Evolutionary conservation across 2,888 invertebrate species (phyloP).

Genomic region (Theretra japonica): DNA sequence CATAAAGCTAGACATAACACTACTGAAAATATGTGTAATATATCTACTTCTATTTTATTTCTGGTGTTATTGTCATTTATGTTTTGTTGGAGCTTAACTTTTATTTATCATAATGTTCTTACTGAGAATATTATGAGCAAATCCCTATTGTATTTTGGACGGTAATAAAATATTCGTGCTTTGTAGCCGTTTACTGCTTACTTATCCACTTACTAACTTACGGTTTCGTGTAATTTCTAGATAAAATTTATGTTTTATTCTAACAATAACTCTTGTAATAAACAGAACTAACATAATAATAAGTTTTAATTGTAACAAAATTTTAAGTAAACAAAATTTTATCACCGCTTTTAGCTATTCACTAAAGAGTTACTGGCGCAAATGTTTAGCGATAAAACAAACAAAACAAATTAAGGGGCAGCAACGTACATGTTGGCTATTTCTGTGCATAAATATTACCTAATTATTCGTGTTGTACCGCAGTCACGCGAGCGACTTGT

Average conservation of each 20-base stretch:
- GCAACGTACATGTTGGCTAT: constrained; percentile 48
- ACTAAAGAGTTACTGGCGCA: constrained; percentile 28
- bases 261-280: constrained; percentile 14
- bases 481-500: constrained; percentile 59
- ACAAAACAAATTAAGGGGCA: constrained; percentile 48
- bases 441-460: constrained; percentile 49
- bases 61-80: no score
- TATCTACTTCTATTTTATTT: background rate
- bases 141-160: constrained; percentile 2
- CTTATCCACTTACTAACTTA: constrained; percentile 4
- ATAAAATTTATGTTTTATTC: background rate
- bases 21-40: background rate
- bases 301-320: background rate
- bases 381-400: constrained; percentile 44
- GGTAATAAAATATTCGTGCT: background rate
- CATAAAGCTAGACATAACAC: no score
- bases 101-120: background rate
- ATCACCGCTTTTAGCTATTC: constrained; percentile 12
- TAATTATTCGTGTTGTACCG: constrained; percentile 52
- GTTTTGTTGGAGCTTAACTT: background rate
- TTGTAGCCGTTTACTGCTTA: background rate
- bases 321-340: constrained; percentile 11
- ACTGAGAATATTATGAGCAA: background rate
- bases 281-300: constrained; percentile 18
- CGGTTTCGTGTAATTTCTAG: constrained; percentile 10